Conservation (phyloP, 2,797 vertebrate genomes). For the Vultur gryphus region DNA sequence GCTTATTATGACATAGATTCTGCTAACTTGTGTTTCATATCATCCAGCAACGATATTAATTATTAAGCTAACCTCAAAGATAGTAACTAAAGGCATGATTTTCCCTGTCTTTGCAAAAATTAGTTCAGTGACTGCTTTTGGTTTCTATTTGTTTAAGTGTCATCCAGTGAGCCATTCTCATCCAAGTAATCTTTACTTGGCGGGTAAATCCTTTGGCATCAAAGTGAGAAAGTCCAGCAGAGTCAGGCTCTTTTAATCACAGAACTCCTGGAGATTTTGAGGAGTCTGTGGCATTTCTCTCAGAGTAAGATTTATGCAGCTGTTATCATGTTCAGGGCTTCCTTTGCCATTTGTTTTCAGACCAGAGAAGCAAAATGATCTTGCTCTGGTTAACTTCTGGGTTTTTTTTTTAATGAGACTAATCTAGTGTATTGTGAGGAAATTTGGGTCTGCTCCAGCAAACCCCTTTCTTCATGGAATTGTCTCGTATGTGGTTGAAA, state of each 20-base stretch:
- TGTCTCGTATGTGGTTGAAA: background rate
- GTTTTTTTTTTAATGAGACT: background rate
- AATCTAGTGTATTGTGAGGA: background rate
- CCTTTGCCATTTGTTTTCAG: background rate
- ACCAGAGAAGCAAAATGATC: background rate
- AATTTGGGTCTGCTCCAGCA: background rate
- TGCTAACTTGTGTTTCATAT: conserved; percentile 8
- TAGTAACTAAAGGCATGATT: background rate
- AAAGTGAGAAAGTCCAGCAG: background rate
- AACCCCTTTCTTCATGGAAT: background rate
- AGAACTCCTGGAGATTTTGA: conserved; percentile 4
- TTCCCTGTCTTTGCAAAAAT: conserved; percentile 25
- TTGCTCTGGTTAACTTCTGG: background rate
- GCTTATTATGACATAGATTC: conserved; percentile 1
- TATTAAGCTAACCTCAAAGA: conserved; percentile 60
- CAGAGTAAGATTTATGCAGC: background rate
- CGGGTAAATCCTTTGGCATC: background rate
- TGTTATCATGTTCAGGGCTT: background rate
- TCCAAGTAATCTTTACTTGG: background rate
- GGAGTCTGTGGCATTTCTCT: background rate
- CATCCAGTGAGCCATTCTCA: background rate
- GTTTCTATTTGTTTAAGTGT: background rate
- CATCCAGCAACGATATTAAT: conserved; percentile 33
- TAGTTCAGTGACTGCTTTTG: background rate
- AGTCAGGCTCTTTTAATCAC: background rate